Evolutionary conservation across 2,113 vertebrate species (phyloP), one percentile per base, ranked within the genome.

Genomic region (Choloepus hoffmanni): DNA sequence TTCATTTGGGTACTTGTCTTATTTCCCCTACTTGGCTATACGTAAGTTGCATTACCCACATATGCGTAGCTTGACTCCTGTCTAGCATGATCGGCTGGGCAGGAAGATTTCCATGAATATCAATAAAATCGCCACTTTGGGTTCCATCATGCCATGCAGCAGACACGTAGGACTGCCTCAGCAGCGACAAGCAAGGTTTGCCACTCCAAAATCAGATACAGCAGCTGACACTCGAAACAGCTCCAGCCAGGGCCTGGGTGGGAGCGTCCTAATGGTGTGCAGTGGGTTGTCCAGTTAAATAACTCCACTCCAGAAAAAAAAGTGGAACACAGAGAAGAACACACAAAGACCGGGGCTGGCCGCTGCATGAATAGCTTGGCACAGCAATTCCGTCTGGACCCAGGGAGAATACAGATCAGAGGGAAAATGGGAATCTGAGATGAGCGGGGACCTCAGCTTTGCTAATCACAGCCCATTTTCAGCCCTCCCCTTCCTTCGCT

Each of bases 261-360:
- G 81, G 48, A 33, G 19, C 3, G 0, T 26, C 81, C 58, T 92
- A 73, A 85, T 23, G 62, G 81, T 7, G n/a, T 90, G 85, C 76
- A 43, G 67, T 21, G 70, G 33, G 74, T 5, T 60, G 10, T 45
- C 11, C 33, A 40, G 85, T 79, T 95, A 63, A 95, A 96, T 72
- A 74, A 91, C 79, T 76, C 68, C 18, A 91, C 87, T 73, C n/a
- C 28, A 92, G 28, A 50, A 94, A 79, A 48, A 92, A 81, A 62
- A 82, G 23, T 85, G 85, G 92, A 77, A 96, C 92, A n/a, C 10
- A 83, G 90, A 95, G 48, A 45, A 87, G 45, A 74, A 72, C 65
- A 77, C 90, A 98, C 96, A 98, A 97, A 97, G 97, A 78, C 90
- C 87, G 36, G 93, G 95, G 97, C 97, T 97, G 97, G 97, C 95